phyloP scores from a whole-genome alignment of 2,888 invertebrate species.

The Nymphalis c-album region DNA sequence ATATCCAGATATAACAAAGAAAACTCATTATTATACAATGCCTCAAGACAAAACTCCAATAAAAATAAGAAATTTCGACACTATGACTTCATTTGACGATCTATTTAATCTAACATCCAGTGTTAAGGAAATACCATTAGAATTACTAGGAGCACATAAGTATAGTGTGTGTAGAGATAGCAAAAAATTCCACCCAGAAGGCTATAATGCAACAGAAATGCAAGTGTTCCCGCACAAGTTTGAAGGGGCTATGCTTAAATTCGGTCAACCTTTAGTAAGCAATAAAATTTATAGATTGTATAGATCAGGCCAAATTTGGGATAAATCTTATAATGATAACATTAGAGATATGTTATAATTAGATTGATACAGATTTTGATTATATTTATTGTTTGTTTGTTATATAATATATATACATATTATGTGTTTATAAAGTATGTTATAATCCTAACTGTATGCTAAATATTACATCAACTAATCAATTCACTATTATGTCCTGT shows the following conservation, averaged over 20 bases:
- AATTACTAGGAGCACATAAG: constrained; percentile 69
- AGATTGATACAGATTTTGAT: constrained; percentile 17
- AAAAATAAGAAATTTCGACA: constrained; percentile 68
- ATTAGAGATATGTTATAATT: constrained; percentile 63
- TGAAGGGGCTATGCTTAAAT: constrained; percentile 78
- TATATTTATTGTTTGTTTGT: constrained; percentile 15
- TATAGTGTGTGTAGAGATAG: constrained; percentile 74
- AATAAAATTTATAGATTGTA: constrained; percentile 75
- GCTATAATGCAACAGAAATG: constrained; percentile 74
- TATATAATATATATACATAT: constrained; percentile 11
- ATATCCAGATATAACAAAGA: constrained; percentile 71
- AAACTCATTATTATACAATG: constrained; percentile 69
- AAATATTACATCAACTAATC: no score
- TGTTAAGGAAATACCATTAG: constrained; percentile 58
- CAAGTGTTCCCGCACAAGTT: constrained; percentile 74
- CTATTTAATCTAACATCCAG: constrained; percentile 59
- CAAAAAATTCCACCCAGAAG: constrained; percentile 58
- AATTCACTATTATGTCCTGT: neutral
- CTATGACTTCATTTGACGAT: constrained; percentile 71
- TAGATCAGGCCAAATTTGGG: constrained; percentile 76
- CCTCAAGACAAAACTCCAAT: constrained; percentile 56
- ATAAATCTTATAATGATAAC: constrained; percentile 61
- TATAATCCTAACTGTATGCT: no score
- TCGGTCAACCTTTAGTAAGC: constrained; percentile 69
- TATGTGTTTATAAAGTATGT: neutral